Conservation (phyloP, 2,797 vertebrate genomes). For the Acanthurus lineatus region DNA sequence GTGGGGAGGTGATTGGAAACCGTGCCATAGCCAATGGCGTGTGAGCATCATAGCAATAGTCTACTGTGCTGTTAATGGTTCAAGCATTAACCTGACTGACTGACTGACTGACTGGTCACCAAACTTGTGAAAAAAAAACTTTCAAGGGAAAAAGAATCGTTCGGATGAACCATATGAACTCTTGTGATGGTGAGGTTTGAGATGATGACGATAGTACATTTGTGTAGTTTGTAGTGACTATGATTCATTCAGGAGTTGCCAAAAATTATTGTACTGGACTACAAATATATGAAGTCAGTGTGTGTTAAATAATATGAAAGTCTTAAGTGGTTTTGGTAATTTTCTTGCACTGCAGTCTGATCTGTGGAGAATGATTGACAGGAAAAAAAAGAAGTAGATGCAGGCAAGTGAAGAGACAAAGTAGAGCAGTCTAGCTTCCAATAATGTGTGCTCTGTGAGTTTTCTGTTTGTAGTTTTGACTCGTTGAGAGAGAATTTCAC, state of each 20-base stretch:
- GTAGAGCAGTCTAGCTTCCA: conserved; percentile 37
- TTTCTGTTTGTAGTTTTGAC: conserved; percentile 59
- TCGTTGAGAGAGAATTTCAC: conserved; percentile 65
- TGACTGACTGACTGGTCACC: conserved; percentile 9
- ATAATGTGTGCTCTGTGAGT: conserved; percentile 42
- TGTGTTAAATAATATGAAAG: conserved; percentile 56
- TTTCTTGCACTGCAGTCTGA: conserved; percentile 35
- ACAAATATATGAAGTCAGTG: conserved; percentile 51
- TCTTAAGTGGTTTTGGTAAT: conserved; percentile 43
- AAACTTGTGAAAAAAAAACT: conserved; percentile 32
- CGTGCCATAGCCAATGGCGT: conserved; percentile 90
- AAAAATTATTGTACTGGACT: conserved; percentile 75
- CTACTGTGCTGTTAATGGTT: conserved; percentile 48
- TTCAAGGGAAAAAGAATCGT: conserved; percentile 41
- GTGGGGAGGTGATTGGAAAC: conserved; percentile 87
- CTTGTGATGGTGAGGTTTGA: conserved; percentile 32
- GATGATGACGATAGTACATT: conserved; percentile 46
- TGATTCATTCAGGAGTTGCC: conserved; percentile 81
- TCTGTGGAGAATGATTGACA: conserved; percentile 18
- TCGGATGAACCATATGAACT: conserved; percentile 61
- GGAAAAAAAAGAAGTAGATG: conserved; percentile 5
- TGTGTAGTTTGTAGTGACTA: conserved; percentile 66
- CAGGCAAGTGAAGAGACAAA: conserved; percentile 18
- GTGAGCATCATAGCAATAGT: conserved; percentile 84
- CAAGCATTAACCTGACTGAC: conserved; percentile 37